These are phyloP conservation scores for Carpatolechia fugitivella DNA, from an alignment of 2,888 invertebrate species.

Conservation along the genomic window DNA sequence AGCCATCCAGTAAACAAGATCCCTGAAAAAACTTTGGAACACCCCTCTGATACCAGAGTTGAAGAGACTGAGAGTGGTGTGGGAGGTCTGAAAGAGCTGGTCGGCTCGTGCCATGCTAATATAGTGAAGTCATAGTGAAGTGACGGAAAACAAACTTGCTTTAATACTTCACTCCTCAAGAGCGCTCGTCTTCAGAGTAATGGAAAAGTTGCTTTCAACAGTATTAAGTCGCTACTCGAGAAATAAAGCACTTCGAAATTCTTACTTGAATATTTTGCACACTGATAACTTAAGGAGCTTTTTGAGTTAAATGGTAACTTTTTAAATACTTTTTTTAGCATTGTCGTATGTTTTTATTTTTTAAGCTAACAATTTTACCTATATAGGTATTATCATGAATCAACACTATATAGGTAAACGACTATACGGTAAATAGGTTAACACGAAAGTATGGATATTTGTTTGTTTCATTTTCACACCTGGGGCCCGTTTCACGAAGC, in stretches of 20 bases:
- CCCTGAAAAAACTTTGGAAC: slow-evolving; percentile 26
- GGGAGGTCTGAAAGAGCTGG: slow-evolving; percentile 34
- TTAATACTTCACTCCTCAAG: slow-evolving; percentile 48
- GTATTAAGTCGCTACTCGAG: slow-evolving; percentile 4
- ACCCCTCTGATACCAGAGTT: slow-evolving; percentile 20
- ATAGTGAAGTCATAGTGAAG: slow-evolving; percentile 43
- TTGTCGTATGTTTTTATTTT: too few species aligned
- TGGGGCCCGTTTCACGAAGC: too few species aligned
- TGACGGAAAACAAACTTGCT: slow-evolving; percentile 56
- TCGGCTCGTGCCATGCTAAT: slow-evolving; percentile 44
- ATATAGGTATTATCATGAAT: too few species aligned
- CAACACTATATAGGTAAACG: too few species aligned
- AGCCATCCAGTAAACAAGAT: slow-evolving; percentile 39
- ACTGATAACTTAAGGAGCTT: too few species aligned
- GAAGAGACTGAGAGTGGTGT: slow-evolving; percentile 21
- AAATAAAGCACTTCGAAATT: slow-evolving; percentile 1
- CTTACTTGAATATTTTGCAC: background rate
- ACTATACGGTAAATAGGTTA: too few species aligned
- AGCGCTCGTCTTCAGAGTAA: slow-evolving; percentile 35
- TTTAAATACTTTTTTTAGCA: too few species aligned
- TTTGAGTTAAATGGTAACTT: too few species aligned
- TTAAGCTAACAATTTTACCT: too few species aligned
- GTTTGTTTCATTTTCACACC: too few species aligned
- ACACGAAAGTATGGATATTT: too few species aligned
- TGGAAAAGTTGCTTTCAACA: slow-evolving; percentile 31